Percentiles rank a stretch among this genome's conserved stretches.
These are phyloP conservation scores for Limanda limanda DNA, from an alignment of 2,113 vertebrate genomes.

Conservation along the genomic window DNA sequence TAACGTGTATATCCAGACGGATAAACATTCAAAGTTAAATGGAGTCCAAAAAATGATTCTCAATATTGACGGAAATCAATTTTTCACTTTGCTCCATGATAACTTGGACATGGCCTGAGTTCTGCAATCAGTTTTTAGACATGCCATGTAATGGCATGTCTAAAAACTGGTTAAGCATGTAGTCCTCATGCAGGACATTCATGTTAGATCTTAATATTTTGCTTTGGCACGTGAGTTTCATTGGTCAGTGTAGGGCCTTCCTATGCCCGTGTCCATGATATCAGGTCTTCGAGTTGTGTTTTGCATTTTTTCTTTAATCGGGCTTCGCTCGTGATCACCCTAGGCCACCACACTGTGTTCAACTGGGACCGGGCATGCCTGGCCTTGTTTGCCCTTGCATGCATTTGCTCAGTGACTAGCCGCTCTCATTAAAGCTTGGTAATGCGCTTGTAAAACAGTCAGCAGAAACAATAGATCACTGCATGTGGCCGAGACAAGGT, in stretches of 20 bases:
- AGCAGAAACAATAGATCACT: constrained; percentile 97
- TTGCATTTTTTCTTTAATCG: background rate
- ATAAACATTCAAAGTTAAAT: no score
- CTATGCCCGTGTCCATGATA: background rate
- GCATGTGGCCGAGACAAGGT: constrained; percentile 90
- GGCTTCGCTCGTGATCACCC: background rate
- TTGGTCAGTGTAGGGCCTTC: background rate
- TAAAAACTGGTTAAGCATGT: no score
- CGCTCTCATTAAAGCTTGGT: constrained; percentile 99
- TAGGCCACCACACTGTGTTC: background rate
- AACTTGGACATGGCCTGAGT: no score
- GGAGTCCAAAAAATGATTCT: no score
- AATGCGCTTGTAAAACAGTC: constrained; percentile 99
- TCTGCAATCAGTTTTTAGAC: background rate
- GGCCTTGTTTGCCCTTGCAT: constrained; percentile 89
- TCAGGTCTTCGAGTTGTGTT: background rate
- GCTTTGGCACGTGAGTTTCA: background rate
- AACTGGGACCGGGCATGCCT: constrained; percentile 80
- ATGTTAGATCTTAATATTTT: background rate
- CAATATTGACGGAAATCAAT: no score
- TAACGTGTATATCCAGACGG: no score
- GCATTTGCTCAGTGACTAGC: constrained; percentile 95
- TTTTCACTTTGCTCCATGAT: no score
- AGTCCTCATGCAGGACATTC: no score
- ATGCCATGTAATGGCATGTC: background rate